These are phyloP conservation scores for Xiphophorus couchianus DNA, from an alignment of 2,113 vertebrate genomes.

Conservation along the genomic window DNA sequence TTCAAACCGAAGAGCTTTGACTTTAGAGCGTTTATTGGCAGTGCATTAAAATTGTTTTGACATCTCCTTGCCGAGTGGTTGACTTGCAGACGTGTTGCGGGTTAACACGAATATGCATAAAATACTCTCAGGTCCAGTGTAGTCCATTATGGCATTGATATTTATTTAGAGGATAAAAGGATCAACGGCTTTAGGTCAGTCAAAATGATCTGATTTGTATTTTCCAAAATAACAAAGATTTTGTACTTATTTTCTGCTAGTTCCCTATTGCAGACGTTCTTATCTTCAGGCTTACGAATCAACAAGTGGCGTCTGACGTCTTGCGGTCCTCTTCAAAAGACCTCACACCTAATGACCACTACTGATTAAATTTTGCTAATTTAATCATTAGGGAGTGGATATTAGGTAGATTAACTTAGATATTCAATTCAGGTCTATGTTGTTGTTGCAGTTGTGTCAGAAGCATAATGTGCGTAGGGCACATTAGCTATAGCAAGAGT, in stretches of 20 bases:
- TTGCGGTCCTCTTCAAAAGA: too few species aligned
- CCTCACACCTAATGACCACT: too few species aligned
- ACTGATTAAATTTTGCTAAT: too few species aligned
- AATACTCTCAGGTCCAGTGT: not conserved
- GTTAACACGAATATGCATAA: slow-evolving; percentile 18
- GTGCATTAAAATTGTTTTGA: slow-evolving; percentile 35
- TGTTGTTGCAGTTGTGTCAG: too few species aligned
- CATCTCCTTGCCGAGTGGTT: slow-evolving; percentile 19
- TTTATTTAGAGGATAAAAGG: slow-evolving; percentile 2
- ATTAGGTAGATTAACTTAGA: too few species aligned
- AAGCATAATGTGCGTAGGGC: too few species aligned
- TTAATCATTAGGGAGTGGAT: too few species aligned
- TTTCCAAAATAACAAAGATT: not conserved
- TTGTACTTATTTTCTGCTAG: not conserved
- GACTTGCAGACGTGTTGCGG: slow-evolving; percentile 13
- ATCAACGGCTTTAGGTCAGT: not conserved
- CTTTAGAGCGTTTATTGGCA: slow-evolving; percentile 41
- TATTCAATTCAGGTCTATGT: too few species aligned
- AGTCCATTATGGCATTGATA: slow-evolving; percentile 9
- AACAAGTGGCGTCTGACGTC: too few species aligned
- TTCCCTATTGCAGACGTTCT: not conserved
- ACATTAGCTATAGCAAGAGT: too few species aligned
- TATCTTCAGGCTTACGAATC: not conserved
- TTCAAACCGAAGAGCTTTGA: slow-evolving; percentile 45
- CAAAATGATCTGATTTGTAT: not conserved